Evolutionary conservation across 2,113 vertebrate genomes (phyloP), one percentile per base, ranked within the genome.

Genomic region (Electrona antarctica): DNA sequence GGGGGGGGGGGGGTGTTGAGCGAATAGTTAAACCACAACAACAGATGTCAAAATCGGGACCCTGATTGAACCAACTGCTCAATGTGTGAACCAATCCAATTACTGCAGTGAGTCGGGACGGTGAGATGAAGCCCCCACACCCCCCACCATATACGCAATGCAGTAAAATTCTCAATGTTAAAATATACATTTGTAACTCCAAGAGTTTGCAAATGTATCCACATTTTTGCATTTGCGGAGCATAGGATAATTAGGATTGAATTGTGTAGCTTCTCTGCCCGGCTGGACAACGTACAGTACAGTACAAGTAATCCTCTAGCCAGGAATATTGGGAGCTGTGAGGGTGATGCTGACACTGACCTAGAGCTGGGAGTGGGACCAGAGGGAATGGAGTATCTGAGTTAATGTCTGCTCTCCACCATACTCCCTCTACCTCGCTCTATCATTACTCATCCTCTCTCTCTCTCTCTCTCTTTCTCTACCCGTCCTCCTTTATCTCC

Each of bases 311-410:
- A 61, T 21, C 2, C 12, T 46, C 47, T 1, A 58, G 54, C 21
- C 5, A 64, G 56, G 59, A 13, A 15, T 49, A 3, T 69, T 28
- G 57, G 48, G 29, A 67, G 21, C 50, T 33, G 46, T 46, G 50
- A 58, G 13, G 28, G n/a, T 54, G 58, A 4, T 28, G 54, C 48
- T 69, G 52, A 75, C 71, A 67, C 55, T 87, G 74, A 54, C 13
- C 64, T 61, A 10, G 45, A 52, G 69, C 55, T 45, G 57, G 15
- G 67, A 48, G 63, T 57, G 14, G 57, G 48, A 68, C 64, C 70
- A 33, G 61, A 52, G 45, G 70, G 70, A 7, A 4, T 41, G 66
- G 51, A 57, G 67, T 46, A 55, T 45, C 29, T 60, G 48, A 71
- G 58, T 67, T 78, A 67, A 73, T 69, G 62, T 76, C 55, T 50